These are phyloP conservation scores for Calonectris borealis DNA, from an alignment of 2,113 vertebrate species.

Conservation along the genomic window DNA sequence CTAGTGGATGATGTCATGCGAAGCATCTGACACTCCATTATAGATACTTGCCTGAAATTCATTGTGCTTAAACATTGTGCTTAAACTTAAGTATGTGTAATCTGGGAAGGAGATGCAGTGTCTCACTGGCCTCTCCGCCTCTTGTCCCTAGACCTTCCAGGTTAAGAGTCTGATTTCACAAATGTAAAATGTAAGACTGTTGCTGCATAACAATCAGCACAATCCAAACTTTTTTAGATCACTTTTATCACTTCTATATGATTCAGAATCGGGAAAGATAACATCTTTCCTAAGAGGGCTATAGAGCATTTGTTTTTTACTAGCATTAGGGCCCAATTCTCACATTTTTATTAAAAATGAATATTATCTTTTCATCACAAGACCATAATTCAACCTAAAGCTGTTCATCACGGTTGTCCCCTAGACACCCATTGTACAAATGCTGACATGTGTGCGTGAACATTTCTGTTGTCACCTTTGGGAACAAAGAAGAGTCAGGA, in stretches of 20 bases:
- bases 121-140: background rate
- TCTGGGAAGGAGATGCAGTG: background rate
- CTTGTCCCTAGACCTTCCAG: background rate
- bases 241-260: background rate
- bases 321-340: background rate
- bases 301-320: background rate
- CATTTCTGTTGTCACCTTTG: background rate
- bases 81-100: too few species aligned
- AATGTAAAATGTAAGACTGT: background rate
- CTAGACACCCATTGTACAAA: background rate
- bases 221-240: background rate
- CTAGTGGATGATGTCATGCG: fast-evolving
- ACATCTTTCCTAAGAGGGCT: background rate
- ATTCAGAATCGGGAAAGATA: background rate
- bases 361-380: background rate
- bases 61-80: background rate
- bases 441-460: background rate
- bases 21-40: background rate
- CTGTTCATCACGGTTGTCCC: background rate
- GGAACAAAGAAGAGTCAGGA: background rate
- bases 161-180: background rate
- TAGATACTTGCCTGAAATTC: background rate
- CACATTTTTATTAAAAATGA: background rate
- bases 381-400: background rate
- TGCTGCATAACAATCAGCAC: background rate